Evolutionary conservation across 2,888 invertebrate species (phyloP).

Genomic region (Macaria liturata): DNA sequence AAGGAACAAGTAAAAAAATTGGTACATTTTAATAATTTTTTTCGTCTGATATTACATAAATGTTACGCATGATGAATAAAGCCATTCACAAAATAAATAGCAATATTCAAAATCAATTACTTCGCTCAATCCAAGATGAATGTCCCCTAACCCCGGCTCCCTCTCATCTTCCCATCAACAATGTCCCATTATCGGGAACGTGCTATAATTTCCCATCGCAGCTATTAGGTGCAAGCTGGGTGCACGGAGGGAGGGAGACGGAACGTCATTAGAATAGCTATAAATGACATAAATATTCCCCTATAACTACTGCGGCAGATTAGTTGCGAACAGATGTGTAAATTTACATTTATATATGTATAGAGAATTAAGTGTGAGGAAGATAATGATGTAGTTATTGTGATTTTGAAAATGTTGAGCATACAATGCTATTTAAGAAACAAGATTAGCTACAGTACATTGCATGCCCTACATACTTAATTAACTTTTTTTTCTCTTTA

Average conservation of each 20-base stretch:
- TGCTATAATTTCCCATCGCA: constrained; percentile 4
- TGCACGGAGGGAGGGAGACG: constrained; percentile 4
- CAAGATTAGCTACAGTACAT: too few species aligned
- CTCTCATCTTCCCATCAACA: background rate
- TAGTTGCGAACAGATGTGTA: background rate
- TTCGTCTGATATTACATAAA: too few species aligned
- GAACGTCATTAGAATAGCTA: constrained; percentile 11
- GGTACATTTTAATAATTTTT: too few species aligned
- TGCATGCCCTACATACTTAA: too few species aligned
- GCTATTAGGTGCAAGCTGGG: constrained; percentile 13
- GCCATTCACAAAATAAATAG: background rate
- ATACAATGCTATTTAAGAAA: too few species aligned
- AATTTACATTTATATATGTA: background rate
- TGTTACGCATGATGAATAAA: background rate
- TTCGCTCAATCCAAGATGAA: background rate
- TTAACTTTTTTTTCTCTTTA: too few species aligned
- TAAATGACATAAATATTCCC: constrained; percentile 17
- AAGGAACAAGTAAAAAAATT: too few species aligned
- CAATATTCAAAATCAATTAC: background rate
- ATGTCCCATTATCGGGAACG: background rate
- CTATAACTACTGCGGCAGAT: background rate
- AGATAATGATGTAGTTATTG: too few species aligned
- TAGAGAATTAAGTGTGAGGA: too few species aligned
- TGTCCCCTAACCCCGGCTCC: background rate
- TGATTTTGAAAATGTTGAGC: too few species aligned